A percentile compares a stretch with the other conserved stretches of the same genome.
These are phyloP conservation scores for Pedionomus torquatus DNA, from an alignment of 2,113 vertebrate species.

Conservation along the genomic window DNA sequence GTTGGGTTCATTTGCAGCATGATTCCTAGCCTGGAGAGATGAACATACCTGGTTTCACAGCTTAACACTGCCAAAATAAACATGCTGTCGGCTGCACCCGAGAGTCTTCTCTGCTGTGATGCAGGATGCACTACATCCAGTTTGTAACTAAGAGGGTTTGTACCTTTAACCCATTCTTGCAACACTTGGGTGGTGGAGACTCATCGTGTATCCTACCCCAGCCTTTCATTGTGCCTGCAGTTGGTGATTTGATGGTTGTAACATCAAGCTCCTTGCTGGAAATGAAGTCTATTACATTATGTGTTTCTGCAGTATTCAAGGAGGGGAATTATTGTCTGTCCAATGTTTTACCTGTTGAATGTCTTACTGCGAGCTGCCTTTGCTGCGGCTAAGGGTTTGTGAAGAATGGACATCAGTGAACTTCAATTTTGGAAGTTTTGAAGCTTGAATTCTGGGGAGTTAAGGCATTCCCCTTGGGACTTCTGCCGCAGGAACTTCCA, in stretches of 20 bases:
- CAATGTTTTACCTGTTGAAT: not conserved
- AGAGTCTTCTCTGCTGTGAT: not conserved
- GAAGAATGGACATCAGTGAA: not conserved
- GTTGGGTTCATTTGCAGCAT: not conserved
- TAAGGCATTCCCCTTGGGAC: not conserved
- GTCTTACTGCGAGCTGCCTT: rapidly evolving
- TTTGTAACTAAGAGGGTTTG: not conserved
- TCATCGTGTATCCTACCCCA: not conserved
- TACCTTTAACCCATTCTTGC: not conserved
- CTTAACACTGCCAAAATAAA: not conserved
- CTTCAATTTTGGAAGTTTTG: not conserved
- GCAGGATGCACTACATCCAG: not conserved
- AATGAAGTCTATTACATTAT: not conserved
- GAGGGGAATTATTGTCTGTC: not conserved
- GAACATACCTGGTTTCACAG: not conserved
- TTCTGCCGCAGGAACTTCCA: not conserved
- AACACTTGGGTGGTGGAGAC: not conserved
- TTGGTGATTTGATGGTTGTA: not conserved
- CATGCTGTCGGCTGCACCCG: not conserved
- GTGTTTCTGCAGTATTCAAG: not conserved
- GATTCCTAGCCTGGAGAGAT: not conserved
- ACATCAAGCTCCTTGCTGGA: not conserved
- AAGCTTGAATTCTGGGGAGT: not conserved
- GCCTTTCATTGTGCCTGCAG: not conserved
- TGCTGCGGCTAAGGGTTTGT: not conserved